These are phyloP conservation scores for Aproaerema taeniolella DNA, from an alignment of 2,888 invertebrate species.

Conservation along the genomic window DNA sequence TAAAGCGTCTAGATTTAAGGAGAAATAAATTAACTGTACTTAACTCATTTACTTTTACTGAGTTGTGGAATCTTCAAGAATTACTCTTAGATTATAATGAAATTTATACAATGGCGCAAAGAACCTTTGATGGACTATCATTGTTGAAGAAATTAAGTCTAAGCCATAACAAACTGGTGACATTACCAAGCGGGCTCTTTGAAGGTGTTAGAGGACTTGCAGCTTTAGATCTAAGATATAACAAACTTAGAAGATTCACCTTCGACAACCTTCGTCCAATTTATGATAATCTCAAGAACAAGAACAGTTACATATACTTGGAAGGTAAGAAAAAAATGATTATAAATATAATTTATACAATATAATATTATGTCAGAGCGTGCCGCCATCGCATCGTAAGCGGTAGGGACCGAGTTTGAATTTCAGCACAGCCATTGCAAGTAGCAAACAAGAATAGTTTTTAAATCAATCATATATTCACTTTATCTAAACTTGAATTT, in stretches of 20 bases:
- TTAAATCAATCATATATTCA: too few relatives aligned
- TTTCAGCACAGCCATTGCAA: too few relatives aligned
- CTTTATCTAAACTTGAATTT: too few relatives aligned
- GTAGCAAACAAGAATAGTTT: too few relatives aligned
- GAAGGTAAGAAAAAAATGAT: conserved; percentile 80
- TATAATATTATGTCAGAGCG: too few relatives aligned
- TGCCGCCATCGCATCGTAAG: too few relatives aligned
- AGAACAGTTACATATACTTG: conserved; percentile 84
- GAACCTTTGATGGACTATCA: conserved; percentile 86
- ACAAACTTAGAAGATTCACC: conserved; percentile 85
- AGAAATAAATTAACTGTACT: conserved; percentile 85
- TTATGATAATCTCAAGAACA: conserved; percentile 85
- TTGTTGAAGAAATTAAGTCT: conserved; percentile 84
- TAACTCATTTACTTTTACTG: conserved; percentile 87
- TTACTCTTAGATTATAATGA: conserved; percentile 83
- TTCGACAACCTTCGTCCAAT: conserved; percentile 85
- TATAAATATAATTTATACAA: too few relatives aligned
- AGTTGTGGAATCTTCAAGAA: conserved; percentile 84
- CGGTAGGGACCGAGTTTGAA: neutral
- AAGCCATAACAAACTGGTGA: conserved; percentile 85
- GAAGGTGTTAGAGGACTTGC: conserved; percentile 83
- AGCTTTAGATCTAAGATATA: conserved; percentile 86
- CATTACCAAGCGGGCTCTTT: conserved; percentile 83
- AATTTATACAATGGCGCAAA: conserved; percentile 84
- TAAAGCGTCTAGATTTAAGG: conserved; percentile 84